phyloP scores from a whole-genome alignment of 1,140 invertebrate genomes.

The Cherax destructor region DNA sequence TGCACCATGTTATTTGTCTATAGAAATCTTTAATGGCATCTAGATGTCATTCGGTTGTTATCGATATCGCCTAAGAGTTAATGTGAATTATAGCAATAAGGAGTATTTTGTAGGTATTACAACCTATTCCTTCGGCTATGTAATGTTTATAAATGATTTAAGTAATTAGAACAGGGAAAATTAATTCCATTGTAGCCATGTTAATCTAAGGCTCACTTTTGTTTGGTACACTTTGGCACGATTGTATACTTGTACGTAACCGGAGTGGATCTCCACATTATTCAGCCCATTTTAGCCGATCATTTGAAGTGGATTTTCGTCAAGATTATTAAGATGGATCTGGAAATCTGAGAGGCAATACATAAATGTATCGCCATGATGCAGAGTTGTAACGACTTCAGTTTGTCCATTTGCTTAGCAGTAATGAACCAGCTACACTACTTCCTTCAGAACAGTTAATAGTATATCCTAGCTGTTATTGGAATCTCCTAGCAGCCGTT shows the following conservation, averaged over 20 bases:
- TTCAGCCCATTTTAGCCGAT: conserved; percentile 29
- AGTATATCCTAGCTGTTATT: conserved; percentile 49
- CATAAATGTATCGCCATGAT: conserved; percentile 4
- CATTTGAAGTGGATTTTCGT: conserved; percentile 28
- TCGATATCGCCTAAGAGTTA: conserved; percentile 44
- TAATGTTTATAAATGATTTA: conserved; percentile 56
- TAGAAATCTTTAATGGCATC: conserved; percentile 27
- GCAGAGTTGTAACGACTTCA: conserved; percentile 44
- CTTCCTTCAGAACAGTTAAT: conserved; percentile 31
- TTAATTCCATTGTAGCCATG: conserved; percentile 21
- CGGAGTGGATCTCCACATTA: conserved; percentile 44
- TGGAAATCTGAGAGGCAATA: conserved; percentile 20
- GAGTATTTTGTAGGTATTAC: conserved; percentile 65
- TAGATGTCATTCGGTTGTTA: conserved; percentile 32
- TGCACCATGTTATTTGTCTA: neutral
- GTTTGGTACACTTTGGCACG: conserved; percentile 43
- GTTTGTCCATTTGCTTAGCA: conserved; percentile 40
- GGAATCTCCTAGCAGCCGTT: conserved; percentile 44
- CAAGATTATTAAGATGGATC: conserved; percentile 13
- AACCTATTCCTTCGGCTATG: conserved; percentile 55
- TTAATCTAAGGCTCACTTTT: conserved; percentile 34
- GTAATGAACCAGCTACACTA: conserved; percentile 18
- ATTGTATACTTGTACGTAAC: conserved; percentile 26
- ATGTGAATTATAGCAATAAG: conserved; percentile 64
- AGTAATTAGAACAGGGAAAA: conserved; percentile 17